Base-by-base conservation (phyloP, 2,797 vertebrate species). In the Chrosomus eos region DNA sequence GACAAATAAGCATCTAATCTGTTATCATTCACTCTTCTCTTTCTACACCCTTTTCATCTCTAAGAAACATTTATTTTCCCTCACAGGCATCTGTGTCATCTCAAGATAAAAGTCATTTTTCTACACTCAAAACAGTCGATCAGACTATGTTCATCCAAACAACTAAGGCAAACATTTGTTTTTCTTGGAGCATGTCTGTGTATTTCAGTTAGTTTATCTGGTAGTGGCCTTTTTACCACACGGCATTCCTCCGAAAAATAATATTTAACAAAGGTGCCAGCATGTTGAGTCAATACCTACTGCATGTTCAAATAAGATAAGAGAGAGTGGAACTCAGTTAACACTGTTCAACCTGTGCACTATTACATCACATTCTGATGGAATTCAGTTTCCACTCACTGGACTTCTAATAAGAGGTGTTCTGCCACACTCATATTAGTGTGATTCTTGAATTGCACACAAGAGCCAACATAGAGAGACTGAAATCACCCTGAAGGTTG, bases 241-340 rank as follows among this genome's bases (percentile, higher is more conserved):
- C 87, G 71, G 89, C 90, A 90, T 91, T 92, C 89, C 90, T 90
- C 81, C 31, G 87, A 90, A 93, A 91, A 92, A 91, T 91, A 92
- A 93, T 93, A 92, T 93, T 94, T 92, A 94, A 94, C 92, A 91
- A 92, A 93, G 87, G 86, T 88, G 88, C 90, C 71, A 80, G 86
- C 83, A 92, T 81, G 80, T 91, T 86, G 91, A 91, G 90, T 93
- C 89, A 91, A 90, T 91, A 90, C 86, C 90, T 73, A 55, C 67
- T 91, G 91, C 84, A 80, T 91, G 90, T 91, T 91, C 90, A 93
- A 91, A 93, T 91, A 91, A 93, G 93, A 94, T 93, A 93, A 93
- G 89, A 67, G 58, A 60, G 40, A 62, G 72, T 21, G 40, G 86
- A 23, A 10, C 23, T 67, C 75, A 84, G 88, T 80, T 90, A 90